phyloP scores from a whole-genome alignment of 64 coral and sea anemone species.

The Montipora capricornis region DNA sequence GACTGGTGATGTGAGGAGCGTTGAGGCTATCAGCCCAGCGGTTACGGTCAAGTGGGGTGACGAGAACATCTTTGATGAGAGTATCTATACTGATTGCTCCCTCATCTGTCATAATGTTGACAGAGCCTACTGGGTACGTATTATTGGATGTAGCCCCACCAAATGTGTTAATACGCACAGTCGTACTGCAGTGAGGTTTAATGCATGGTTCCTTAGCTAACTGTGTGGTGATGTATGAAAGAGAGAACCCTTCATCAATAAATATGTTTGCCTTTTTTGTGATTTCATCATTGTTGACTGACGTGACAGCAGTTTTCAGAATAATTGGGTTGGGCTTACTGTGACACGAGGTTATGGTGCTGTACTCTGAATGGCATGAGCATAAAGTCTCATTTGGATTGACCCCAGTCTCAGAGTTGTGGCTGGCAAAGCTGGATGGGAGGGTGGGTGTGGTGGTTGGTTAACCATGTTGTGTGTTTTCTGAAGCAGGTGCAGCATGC shows the following conservation, averaged over 20 bases:
- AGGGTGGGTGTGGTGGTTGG: too few relatives aligned
- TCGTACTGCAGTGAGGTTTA: conserved; percentile 46
- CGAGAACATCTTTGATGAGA: conserved; percentile 60
- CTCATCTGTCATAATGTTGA: conserved; percentile 46
- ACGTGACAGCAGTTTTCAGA: too few relatives aligned
- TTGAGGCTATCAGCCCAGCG: conserved; percentile 38
- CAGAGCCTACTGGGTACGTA: not conserved
- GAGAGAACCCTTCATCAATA: conserved; percentile 49
- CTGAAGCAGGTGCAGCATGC: too few relatives aligned
- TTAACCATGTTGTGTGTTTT: too few relatives aligned
- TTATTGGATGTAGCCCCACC: not conserved
- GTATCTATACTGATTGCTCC: conserved; percentile 37
- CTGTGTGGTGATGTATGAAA: conserved; percentile 62
- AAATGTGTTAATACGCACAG: conserved; percentile 16
- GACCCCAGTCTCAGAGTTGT: too few relatives aligned
- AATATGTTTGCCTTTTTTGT: conserved; percentile 35
- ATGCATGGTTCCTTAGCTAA: conserved; percentile 35
- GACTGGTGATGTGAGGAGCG: conserved; percentile 26
- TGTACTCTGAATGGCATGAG: too few relatives aligned
- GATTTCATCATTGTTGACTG: too few relatives aligned
- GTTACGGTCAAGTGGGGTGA: conserved; percentile 15
- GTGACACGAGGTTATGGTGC: conserved; percentile 28
- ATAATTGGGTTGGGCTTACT: conserved; percentile 24
- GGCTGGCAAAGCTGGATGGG: too few relatives aligned
- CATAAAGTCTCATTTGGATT: too few relatives aligned